A percentile compares a stretch with the other conserved stretches of the same genome.
Conservation (phyloP, 2,113 vertebrate genomes). For the Alethe castanea region DNA sequence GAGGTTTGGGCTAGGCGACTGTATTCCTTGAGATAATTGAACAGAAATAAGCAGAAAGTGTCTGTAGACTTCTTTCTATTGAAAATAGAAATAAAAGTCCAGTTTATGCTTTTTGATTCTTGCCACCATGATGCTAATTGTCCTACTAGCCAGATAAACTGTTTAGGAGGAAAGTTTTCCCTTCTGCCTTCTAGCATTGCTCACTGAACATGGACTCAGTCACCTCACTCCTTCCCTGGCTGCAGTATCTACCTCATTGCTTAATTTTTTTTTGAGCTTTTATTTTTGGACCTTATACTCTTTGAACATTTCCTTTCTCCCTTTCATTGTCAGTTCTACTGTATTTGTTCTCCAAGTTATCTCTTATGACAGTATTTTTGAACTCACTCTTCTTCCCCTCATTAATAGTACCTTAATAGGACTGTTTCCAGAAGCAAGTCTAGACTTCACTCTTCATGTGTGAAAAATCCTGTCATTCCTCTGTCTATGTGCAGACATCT, state of each 20-base stretch:
- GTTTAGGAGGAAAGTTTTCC: not conserved
- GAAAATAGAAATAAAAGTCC: not conserved
- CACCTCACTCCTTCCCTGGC: not conserved
- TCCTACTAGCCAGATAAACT: not conserved
- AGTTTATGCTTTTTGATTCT: not conserved
- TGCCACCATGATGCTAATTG: not conserved
- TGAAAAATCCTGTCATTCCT: not conserved
- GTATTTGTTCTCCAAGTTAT: not conserved
- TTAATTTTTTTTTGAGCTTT: not conserved
- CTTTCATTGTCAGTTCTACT: not conserved
- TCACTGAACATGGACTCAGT: not conserved
- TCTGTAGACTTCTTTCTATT: not conserved
- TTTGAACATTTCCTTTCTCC: not conserved
- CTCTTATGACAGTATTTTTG: not conserved
- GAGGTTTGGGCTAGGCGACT: not conserved
- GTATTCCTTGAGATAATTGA: not conserved
- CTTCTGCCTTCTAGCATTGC: not conserved
- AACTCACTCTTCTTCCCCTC: not conserved
- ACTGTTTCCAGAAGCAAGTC: not conserved
- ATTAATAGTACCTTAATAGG: not conserved
- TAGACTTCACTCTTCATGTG: not conserved
- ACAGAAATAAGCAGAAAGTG: not conserved
- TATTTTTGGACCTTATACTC: not conserved
- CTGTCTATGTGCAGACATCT: not conserved
- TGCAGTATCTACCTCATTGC: not conserved